Evolutionary conservation across 2,888 invertebrate genomes (phyloP), one percentile per base, ranked within the genome.

Genomic region (Hirtodrosophila confusa): DNA sequence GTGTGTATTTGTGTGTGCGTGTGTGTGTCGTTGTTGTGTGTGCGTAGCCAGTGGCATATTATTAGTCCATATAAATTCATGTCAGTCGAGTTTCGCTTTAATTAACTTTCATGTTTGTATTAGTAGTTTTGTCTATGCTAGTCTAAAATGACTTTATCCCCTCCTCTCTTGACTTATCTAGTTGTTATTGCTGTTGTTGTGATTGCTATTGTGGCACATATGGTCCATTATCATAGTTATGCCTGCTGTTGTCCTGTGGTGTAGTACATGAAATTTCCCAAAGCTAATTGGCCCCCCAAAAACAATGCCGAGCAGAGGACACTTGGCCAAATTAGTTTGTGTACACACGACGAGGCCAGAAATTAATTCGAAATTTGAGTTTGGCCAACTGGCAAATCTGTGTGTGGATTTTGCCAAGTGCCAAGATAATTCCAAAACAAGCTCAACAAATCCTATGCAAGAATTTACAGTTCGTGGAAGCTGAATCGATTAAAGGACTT

Each of bases 41-140:
- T 50, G 41, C 41, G 24, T 56, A 39, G 68, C 80, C 65, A 48
- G 67, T 71, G 77, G 88, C 84, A 73, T 88, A 88, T 80, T 88
- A 83, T 88, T 86, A 75, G 85, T 57, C 76, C 71, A 88, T 86
- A 86, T 84, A 86, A 84, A 84, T 86, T 84, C 85, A 84, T 84
- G 84, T 84, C 86, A 70, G 86, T 71, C 60, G 84, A 69, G 84
- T 86, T 80, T 80, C 75, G 84, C 68, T 86, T 84, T 88, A 84
- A 84, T 84, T 84, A 84, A 84, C 84, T 88, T 84, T 84, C 80
- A 88, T 84, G 84, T 88, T 88, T 86, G 78, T 70, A 80, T 84
- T 84, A 80, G 80, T 58, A 57, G 49, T 69, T 75, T 78, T 67
- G 78, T 62, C 66, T 69, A 47, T 63, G 54, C 51, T 47, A 64